Evolutionary conservation across 2,888 invertebrate species (phyloP).

Genomic region (Octodonta nipae): DNA sequence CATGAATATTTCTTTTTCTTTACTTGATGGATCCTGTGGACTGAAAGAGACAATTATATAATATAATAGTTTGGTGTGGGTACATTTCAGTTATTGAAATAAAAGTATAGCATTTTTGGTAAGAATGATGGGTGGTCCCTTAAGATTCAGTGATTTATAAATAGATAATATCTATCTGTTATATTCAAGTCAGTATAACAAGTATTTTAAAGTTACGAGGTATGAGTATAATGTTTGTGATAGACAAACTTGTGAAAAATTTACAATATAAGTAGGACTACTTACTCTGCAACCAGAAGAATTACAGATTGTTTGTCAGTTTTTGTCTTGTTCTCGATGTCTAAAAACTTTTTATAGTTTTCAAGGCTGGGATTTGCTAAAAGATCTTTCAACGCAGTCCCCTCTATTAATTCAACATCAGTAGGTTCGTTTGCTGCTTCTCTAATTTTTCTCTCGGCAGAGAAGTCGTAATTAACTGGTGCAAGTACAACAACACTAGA

Average conservation of each 20-base stretch:
- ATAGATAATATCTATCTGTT: no score
- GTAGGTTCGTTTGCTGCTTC: slow-evolving; percentile 36
- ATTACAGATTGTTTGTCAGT: slow-evolving; percentile 69
- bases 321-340: slow-evolving; percentile 60
- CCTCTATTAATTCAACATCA: slow-evolving; percentile 31
- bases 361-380: slow-evolving; percentile 61
- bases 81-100: not conserved
- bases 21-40: slow-evolving; percentile 19
- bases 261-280: no score
- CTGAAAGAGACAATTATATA: slow-evolving; percentile 18
- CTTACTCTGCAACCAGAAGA: slow-evolving; percentile 69
- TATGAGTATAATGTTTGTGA: no score
- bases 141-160: no score
- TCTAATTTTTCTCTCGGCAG: slow-evolving; percentile 41
- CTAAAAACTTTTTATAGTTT: slow-evolving; percentile 68
- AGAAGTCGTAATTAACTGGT: slow-evolving; percentile 60
- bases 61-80: not conserved
- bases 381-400: slow-evolving; percentile 60
- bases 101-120: no score
- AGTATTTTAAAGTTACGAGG: no score
- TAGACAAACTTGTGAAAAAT: no score
- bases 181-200: no score
- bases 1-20: slow-evolving; percentile 73
- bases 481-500: slow-evolving; percentile 76
- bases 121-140: no score